These are phyloP conservation scores for Melanostoma scalare DNA, from an alignment of 2,888 invertebrate species.

Conservation along the genomic window DNA sequence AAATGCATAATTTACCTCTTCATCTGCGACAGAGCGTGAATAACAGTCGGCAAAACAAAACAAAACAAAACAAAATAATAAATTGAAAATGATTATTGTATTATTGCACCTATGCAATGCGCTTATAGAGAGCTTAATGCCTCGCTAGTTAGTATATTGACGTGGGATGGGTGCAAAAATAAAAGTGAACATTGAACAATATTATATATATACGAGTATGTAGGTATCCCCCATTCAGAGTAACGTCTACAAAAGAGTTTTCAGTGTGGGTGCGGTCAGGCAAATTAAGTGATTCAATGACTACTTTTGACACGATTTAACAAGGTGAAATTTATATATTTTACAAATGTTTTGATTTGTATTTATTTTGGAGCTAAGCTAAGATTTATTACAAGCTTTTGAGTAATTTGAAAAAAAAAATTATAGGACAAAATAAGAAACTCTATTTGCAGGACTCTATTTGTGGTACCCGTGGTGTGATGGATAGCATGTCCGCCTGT, in stretches of 20 bases:
- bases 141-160: conserved; percentile 57
- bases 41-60: conserved; percentile 60
- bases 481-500: too few relatives aligned
- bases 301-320: conserved; percentile 65
- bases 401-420: too few relatives aligned
- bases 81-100: conserved; percentile 70
- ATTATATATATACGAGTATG: too few relatives aligned
- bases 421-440: too few relatives aligned
- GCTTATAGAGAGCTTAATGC: conserved; percentile 54
- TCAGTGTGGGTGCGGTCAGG: conserved; percentile 58
- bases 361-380: conserved; percentile 5
- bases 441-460: too few relatives aligned
- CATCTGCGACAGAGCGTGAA: conserved; percentile 67
- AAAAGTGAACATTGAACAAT: conserved; percentile 25
- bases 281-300: conserved; percentile 69
- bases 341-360: conserved; percentile 46
- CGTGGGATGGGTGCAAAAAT: conserved; percentile 63
- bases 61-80: conserved; percentile 49
- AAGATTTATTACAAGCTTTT: too few relatives aligned
- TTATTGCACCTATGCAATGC: conserved; percentile 61
- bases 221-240: neutral
- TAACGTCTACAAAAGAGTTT: conserved; percentile 11
- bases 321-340: conserved; percentile 64
- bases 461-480: too few relatives aligned
- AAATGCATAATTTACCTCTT: conserved; percentile 66